Evolutionary conservation across 92 coral and sea anemone species (phyloP).

Genomic region (Virgularia gustaviana): DNA sequence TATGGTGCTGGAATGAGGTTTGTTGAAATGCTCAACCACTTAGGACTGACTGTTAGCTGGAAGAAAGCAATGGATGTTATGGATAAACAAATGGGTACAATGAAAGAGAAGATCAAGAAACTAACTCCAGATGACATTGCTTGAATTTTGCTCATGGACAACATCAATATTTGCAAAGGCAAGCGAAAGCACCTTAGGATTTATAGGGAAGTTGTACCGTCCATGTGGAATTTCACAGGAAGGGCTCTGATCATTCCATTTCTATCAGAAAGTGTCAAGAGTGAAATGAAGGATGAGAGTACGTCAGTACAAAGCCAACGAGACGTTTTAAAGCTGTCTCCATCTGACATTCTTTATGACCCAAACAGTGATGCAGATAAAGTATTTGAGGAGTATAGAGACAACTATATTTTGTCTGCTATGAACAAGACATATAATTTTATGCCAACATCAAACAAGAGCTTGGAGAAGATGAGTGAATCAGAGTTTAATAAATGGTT

Average conservation of each 20-base stretch:
- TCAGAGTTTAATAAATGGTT: constrained; percentile 30
- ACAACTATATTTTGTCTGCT: constrained; percentile 23
- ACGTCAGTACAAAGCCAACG: constrained; percentile 12
- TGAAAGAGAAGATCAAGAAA: too few relatives aligned
- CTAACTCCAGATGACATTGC: too few relatives aligned
- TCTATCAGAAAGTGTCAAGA: constrained; percentile 25
- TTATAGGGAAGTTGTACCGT: constrained; percentile 22
- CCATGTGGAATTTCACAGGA: constrained; percentile 56
- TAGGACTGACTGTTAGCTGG: too few relatives aligned
- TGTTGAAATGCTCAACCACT: too few relatives aligned
- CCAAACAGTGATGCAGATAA: constrained; percentile 20
- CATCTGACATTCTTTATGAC: constrained; percentile 27
- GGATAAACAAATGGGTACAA: too few relatives aligned
- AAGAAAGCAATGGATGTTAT: too few relatives aligned
- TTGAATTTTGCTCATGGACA: too few relatives aligned
- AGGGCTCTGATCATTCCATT: constrained; percentile 39
- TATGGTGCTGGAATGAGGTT: too few relatives aligned
- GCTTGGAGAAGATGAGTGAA: constrained; percentile 30
- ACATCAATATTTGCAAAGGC: too few relatives aligned
- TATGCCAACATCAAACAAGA: constrained; percentile 17
- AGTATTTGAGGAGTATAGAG: constrained; percentile 26
- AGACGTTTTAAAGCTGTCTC: constrained; percentile 23
- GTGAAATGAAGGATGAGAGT: constrained; percentile 15
- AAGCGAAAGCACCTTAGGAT: too few relatives aligned
- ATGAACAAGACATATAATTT: constrained; percentile 37